Conservation (phyloP, 2,113 vertebrate species). For the Cephalopterus ornatus region DNA sequence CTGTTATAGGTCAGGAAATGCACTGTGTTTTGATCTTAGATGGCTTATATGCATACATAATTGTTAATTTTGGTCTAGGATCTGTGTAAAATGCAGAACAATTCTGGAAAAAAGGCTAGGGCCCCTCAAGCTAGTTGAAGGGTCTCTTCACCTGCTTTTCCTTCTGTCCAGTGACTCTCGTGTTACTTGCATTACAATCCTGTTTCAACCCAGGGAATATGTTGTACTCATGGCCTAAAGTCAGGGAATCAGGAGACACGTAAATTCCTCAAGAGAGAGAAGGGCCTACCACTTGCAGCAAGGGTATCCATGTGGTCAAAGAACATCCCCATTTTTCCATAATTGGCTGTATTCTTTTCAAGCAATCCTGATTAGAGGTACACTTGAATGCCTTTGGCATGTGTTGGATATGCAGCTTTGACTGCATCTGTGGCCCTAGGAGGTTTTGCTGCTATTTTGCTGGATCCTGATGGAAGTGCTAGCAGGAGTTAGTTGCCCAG, state of each 20-base stretch:
- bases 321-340: not conserved
- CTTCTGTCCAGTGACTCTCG: not conserved
- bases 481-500: not conserved
- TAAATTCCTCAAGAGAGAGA: not conserved
- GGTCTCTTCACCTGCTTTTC: not conserved
- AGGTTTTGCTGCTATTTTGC: not conserved
- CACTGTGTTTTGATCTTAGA: not conserved
- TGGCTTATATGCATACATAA: not conserved
- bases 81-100: not conserved
- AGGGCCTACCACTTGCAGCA: not conserved
- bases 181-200: rapidly evolving
- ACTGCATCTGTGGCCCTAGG: not conserved
- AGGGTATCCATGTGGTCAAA: not conserved
- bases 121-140: not conserved
- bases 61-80: not conserved
- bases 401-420: not conserved
- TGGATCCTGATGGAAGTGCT: not conserved
- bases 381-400: not conserved
- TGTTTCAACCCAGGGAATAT: rapidly evolving
- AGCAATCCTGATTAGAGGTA: not conserved
- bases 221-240: not conserved
- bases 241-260: not conserved
- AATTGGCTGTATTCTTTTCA: not conserved
- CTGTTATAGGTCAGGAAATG: not conserved
- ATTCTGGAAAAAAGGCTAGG: not conserved